phyloP scores from a whole-genome alignment of 2,888 invertebrate species.

The Ichneumoninae sp. region DNA sequence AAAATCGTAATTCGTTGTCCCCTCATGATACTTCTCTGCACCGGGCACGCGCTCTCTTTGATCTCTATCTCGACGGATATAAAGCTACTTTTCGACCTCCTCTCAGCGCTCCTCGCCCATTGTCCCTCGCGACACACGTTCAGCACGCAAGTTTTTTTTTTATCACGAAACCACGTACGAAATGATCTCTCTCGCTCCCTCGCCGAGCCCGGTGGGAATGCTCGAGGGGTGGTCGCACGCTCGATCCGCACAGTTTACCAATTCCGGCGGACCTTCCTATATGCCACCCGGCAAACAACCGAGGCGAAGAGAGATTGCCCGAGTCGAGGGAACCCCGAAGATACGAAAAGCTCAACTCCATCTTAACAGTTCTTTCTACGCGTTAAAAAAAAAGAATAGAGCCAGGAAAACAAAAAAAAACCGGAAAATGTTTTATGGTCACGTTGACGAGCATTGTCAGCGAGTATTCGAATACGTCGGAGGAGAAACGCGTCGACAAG shows the following conservation, averaged over 20 bases:
- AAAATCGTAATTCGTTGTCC: conserved; percentile 37
- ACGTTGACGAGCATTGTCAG: conserved; percentile 36
- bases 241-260: conserved; percentile 23
- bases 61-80: conserved; percentile 51
- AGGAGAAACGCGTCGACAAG: not conserved
- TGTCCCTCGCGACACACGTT: conserved; percentile 48
- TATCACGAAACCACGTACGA: conserved; percentile 49
- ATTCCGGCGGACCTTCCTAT: conserved; percentile 34
- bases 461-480: conserved; percentile 17
- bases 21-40: conserved; percentile 20
- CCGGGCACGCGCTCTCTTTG: conserved; percentile 6
- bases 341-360: conserved; percentile 45
- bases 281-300: conserved; percentile 9
- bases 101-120: conserved; percentile 18
- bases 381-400: not conserved
- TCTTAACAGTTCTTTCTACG: not conserved
- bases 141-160: conserved; percentile 45
- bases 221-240: conserved; percentile 5
- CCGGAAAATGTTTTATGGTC: conserved; percentile 33
- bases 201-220: conserved; percentile 32
- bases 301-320: conserved; percentile 15
- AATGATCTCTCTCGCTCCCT: conserved; percentile 15
- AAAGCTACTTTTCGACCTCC: conserved; percentile 26
- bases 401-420: not conserved
- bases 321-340: conserved; percentile 20